Conservation (phyloP, 2,797 vertebrate species). For the Centropyge bicolor region DNA sequence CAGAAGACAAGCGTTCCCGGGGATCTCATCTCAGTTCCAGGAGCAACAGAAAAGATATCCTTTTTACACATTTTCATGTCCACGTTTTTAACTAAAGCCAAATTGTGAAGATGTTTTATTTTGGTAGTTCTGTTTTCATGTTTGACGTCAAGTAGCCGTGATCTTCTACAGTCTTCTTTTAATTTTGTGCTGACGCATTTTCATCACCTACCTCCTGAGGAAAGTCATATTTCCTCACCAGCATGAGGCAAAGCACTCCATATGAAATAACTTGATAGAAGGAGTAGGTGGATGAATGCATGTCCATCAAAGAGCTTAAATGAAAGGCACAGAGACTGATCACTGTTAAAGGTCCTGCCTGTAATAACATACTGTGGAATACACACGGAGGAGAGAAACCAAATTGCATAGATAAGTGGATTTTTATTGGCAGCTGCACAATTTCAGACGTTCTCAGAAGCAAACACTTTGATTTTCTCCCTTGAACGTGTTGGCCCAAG, state of each 20-base stretch:
- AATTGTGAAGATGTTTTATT: neutral
- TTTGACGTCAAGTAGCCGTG: neutral
- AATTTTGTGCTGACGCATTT: conserved; percentile 16
- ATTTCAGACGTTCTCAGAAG: conserved; percentile 41
- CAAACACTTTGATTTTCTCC: conserved; percentile 65
- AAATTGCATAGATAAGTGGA: conserved; percentile 45
- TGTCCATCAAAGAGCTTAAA: conserved; percentile 50
- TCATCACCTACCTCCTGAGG: neutral
- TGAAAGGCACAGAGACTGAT: conserved; percentile 50
- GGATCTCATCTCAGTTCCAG: conserved; percentile 85
- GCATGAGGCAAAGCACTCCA: conserved; percentile 21
- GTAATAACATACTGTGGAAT: conserved; percentile 30
- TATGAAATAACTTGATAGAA: conserved; percentile 44
- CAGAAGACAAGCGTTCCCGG: conserved; percentile 89
- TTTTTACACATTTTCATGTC: conserved; percentile 64
- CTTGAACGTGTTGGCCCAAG: conserved; percentile 56
- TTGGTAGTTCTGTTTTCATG: neutral
- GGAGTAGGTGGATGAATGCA: conserved; percentile 25
- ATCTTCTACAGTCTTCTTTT: neutral
- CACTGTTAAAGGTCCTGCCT: conserved; percentile 57
- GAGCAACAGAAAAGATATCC: conserved; percentile 90
- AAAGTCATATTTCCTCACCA: conserved; percentile 13
- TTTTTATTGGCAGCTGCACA: conserved; percentile 35
- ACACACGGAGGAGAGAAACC: conserved; percentile 16
- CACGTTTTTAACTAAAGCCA: neutral